phyloP scores from a whole-genome alignment of 37 sponge, comb jelly and placozoan genomes.

The Aplysina aerophoba region DNA sequence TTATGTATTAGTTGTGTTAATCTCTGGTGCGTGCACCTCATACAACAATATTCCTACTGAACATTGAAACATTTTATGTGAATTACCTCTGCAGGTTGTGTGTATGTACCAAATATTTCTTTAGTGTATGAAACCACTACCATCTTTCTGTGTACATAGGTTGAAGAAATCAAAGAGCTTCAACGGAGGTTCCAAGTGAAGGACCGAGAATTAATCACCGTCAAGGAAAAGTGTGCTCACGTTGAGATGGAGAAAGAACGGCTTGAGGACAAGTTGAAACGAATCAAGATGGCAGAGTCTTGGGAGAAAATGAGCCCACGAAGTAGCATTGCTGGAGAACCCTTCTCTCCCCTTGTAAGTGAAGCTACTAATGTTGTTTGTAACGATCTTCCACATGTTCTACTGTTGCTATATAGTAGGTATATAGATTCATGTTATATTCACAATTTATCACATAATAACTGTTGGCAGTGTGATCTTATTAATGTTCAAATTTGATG shows the following conservation, averaged over 20 bases:
- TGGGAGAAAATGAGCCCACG: conserved; percentile 45
- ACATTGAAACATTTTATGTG: too few species aligned
- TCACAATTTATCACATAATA: too few species aligned
- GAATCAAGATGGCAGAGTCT: conserved; percentile 50
- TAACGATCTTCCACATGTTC: not conserved
- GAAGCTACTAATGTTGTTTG: too few species aligned
- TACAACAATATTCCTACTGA: too few species aligned
- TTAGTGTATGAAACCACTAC: too few species aligned
- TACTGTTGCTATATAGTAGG: not conserved
- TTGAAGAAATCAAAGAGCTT: conserved; percentile 52
- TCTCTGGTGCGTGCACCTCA: too few species aligned
- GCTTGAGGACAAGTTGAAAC: conserved; percentile 50
- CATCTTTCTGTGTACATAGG: conserved; percentile 10
- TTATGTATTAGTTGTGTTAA: too few species aligned
- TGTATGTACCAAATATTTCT: too few species aligned
- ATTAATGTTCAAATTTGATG: too few species aligned
- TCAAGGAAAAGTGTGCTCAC: not conserved
- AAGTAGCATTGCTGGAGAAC: not conserved
- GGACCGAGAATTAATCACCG: conserved; percentile 45
- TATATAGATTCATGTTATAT: not conserved
- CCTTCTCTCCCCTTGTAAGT: conserved; percentile 20
- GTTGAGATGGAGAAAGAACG: conserved; percentile 56
- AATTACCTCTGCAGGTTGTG: too few species aligned
- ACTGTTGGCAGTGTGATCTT: too few species aligned
- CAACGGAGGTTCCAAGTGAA: conserved; percentile 28